Percentiles rank a stretch among this genome's conserved stretches.
These are phyloP conservation scores for Turritopsis rubra DNA, from an alignment of 30 jellyfish, hydroid and myxozoan species.

Conservation along the genomic window DNA sequence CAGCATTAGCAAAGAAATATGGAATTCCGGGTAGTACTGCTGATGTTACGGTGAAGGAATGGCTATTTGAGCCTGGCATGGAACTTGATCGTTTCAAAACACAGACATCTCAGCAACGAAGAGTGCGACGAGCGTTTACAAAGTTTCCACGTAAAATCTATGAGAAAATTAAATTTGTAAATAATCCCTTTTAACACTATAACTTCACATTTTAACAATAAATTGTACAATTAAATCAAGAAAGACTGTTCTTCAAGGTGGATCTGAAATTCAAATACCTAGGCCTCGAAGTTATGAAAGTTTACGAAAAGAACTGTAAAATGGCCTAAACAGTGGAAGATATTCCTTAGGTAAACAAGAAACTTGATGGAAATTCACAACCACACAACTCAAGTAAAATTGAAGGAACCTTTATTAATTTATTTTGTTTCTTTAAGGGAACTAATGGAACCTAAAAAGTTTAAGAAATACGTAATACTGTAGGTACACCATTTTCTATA, in stretches of 20 bases:
- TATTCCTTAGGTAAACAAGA: neutral
- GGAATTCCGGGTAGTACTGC: neutral
- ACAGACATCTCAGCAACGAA: neutral
- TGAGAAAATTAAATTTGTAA: neutral
- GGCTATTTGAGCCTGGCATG: neutral
- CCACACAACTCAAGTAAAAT: neutral
- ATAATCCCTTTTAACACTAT: neutral
- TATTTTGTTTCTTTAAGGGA: too few species aligned
- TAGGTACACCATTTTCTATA: too few species aligned
- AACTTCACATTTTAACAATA: neutral
- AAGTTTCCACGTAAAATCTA: neutral
- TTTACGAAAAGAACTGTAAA: neutral
- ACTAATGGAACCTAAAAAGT: neutral
- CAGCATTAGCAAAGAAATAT: slow-evolving; percentile 7
- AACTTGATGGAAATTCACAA: too few species aligned
- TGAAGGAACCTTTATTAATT: neutral
- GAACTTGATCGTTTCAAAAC: slow-evolving; percentile 7
- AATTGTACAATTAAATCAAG: neutral
- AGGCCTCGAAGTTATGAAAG: neutral
- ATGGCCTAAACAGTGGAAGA: neutral
- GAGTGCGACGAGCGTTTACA: neutral
- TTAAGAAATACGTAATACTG: neutral
- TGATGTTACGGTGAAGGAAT: neutral
- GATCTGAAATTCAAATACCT: neutral
- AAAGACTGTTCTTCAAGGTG: neutral